Base-by-base conservation (phyloP, 2,113 vertebrate genomes). In the Eulemur rufifrons region DNA sequence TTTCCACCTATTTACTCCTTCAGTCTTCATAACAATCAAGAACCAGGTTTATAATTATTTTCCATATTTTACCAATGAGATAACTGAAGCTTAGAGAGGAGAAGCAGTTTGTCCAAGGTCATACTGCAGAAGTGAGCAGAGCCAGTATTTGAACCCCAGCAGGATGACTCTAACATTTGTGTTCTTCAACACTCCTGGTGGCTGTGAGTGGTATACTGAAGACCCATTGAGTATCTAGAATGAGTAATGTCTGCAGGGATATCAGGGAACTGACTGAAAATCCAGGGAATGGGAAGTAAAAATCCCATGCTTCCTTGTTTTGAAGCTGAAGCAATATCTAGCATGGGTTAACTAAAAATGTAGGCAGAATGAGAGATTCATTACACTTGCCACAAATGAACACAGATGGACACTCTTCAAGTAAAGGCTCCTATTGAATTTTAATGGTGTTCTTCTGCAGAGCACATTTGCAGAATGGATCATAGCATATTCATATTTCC, bases 351-450 rank as follows among this genome's bases (percentile, higher is more conserved):
- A 78, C n/a, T 37, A 82, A 14, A 42, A 97, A 69, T 89, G 68
- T 20, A 15, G 81, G 64, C 90, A 25, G 85, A 85, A 21, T 39
- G 89, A 52, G 90, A 69, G 39, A 74, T 76, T 61, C 87, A 71
- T 59, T 92, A 29, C 56, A 56, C 29, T 95, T 93, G 50, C 68
- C 88, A 71, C 1, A 39, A 78, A 56, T 64, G 66, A 87, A 92
- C 88, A 77, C 39, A 93, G 91, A 89, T 94, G 95, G 71, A 78
- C 91, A 80, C 81, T 96, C 61, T 93, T 95, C 96, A 90, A 66
- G 73, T 94, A 94, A 59, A 97, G 71, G 96, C 89, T 74, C 88
- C 50, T 82, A 20, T 25, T 96, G 95, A 96, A 97, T 97, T 96
- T 96, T 97, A 97, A 92, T 93, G 89, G 68, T 39, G 27, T 73